A percentile compares a stretch with the other conserved stretches of the same genome.
These are phyloP conservation scores for Blera fallax DNA, from an alignment of 2,888 invertebrate genomes.

Conservation along the genomic window DNA sequence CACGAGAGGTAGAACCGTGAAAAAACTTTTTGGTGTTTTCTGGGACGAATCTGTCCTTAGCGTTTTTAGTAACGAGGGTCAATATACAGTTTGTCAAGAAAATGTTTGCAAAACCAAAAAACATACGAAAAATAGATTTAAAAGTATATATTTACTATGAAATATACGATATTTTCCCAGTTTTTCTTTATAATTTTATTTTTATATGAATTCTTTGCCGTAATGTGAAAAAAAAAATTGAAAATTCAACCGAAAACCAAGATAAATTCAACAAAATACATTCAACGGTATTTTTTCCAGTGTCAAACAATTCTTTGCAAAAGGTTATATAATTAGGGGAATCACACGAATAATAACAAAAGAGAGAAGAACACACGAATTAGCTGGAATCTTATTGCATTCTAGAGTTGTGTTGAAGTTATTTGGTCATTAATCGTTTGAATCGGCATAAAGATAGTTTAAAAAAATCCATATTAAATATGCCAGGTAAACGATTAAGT, in stretches of 20 bases:
- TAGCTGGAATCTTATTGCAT: neutral
- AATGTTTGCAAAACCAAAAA: neutral
- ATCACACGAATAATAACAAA: too few species aligned
- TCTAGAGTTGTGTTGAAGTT: neutral
- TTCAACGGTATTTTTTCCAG: neutral
- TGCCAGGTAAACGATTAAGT: constrained; percentile 1
- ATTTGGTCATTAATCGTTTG: neutral
- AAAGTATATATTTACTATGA: neutral
- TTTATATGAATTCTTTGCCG: neutral
- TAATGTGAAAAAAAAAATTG: neutral
- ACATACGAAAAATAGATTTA: neutral
- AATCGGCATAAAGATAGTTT: neutral
- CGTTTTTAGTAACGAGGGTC: too few species aligned
- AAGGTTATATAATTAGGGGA: neutral
- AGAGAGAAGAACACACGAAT: neutral
- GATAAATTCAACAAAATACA: neutral
- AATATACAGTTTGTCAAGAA: neutral
- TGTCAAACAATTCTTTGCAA: neutral
- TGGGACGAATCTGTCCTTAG: too few species aligned
- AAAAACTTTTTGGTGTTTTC: too few species aligned
- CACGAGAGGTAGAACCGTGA: too few species aligned
- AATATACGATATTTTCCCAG: neutral
- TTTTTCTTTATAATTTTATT: neutral
- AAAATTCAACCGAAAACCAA: neutral
- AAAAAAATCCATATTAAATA: neutral